Evolutionary conservation across 2,113 vertebrate genomes (phyloP).

Genomic region (Stomatorhinus ivindoensis): DNA sequence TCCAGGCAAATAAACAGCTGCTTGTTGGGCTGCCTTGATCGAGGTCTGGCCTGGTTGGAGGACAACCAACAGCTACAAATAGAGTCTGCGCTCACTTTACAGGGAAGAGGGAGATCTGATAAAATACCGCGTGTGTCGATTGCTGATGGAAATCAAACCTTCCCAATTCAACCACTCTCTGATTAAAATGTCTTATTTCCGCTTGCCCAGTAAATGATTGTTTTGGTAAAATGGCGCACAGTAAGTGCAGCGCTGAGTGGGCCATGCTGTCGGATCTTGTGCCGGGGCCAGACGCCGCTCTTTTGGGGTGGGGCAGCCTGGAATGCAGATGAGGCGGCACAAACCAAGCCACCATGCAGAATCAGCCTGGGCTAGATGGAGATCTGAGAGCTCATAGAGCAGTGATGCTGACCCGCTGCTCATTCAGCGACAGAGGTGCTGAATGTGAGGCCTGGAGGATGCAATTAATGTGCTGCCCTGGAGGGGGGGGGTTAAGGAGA

Average conservation of each 20-base stretch:
- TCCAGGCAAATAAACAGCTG: constrained; percentile 36
- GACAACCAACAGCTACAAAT: constrained; percentile 32
- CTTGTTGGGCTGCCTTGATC: constrained; percentile 29
- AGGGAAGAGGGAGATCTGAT: constrained; percentile 21
- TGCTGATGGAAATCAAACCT: constrained; percentile 33
- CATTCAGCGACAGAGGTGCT: not conserved
- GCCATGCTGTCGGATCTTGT: not conserved
- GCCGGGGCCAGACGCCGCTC: not conserved
- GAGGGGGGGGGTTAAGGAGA: not conserved
- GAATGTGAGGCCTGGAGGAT: not conserved
- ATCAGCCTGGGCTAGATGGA: not conserved
- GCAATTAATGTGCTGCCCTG: not conserved
- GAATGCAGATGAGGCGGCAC: not conserved
- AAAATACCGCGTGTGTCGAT: constrained; percentile 30
- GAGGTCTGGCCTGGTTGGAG: constrained; percentile 29
- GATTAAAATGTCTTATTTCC: constrained; percentile 29
- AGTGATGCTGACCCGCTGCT: not conserved
- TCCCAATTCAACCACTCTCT: constrained; percentile 20
- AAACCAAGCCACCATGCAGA: not conserved
- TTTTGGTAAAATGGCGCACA: constrained; percentile 19
- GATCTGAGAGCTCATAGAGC: not conserved
- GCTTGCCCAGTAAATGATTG: constrained; percentile 13
- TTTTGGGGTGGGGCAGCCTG: not conserved
- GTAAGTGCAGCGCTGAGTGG: not conserved
- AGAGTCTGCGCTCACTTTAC: constrained; percentile 19